phyloP scores from a whole-genome alignment of 2,113 vertebrate genomes.

The Erinaceus europaeus region DNA sequence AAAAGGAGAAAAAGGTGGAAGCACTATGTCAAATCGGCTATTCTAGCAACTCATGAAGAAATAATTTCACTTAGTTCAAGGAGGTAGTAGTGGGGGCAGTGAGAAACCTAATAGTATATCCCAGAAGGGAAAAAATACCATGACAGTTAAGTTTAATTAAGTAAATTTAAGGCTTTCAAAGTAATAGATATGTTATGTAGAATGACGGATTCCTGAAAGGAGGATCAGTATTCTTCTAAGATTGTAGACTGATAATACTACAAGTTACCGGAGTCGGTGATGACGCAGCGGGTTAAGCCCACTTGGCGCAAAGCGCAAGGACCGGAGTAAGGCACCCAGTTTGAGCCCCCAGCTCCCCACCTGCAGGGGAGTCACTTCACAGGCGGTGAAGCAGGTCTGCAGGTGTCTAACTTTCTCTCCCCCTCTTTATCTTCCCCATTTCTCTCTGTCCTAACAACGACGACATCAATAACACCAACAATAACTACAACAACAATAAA shows the following conservation, averaged over 20 bases:
- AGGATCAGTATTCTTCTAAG: neutral
- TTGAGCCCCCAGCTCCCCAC: too few relatives aligned
- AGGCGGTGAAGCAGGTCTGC: too few relatives aligned
- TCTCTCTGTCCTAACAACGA: too few relatives aligned
- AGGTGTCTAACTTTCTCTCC: too few relatives aligned
- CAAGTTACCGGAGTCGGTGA: too few relatives aligned
- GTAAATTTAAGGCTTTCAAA: neutral
- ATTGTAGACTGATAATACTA: neutral
- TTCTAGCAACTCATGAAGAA: neutral
- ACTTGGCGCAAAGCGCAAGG: too few relatives aligned
- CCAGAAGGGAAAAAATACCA: neutral
- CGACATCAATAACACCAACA: too few relatives aligned
- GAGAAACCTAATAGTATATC: neutral
- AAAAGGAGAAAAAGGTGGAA: neutral
- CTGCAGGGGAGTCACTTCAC: too few relatives aligned
- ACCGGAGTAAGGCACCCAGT: too few relatives aligned
- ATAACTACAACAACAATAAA: too few relatives aligned
- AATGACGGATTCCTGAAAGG: neutral
- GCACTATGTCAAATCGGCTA: rapidly evolving
- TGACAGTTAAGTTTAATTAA: neutral
- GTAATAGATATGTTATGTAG: neutral
- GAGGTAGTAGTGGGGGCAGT: neutral
- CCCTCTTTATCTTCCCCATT: too few relatives aligned
- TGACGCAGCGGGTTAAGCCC: too few relatives aligned
- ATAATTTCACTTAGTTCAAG: neutral